phyloP scores from a whole-genome alignment of 2,797 vertebrate species.

The Sphaeramia orbicularis region DNA sequence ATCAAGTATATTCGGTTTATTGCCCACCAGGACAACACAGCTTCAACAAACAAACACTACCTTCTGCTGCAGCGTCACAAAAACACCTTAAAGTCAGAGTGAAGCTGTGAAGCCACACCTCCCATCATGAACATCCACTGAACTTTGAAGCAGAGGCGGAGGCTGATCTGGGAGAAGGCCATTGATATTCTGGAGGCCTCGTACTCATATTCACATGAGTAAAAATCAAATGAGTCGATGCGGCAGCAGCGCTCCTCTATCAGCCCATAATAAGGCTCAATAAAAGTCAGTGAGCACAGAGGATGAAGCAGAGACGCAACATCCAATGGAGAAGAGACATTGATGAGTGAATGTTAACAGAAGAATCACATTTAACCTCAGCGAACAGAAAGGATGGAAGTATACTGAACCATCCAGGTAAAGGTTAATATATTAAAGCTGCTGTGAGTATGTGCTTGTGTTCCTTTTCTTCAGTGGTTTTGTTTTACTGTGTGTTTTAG shows the following conservation, averaged over 20 bases:
- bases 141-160: conserved; percentile 50
- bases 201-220: conserved; percentile 64
- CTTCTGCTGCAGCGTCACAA: conserved; percentile 1
- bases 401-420: no score
- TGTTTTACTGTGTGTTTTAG: no score
- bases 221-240: conserved; percentile 68
- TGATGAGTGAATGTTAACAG: conserved; percentile 16
- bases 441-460: no score
- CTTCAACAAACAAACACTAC: neutral
- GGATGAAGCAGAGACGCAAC: conserved; percentile 16
- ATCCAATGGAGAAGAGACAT: conserved; percentile 6
- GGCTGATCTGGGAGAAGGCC: conserved; percentile 54
- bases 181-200: conserved; percentile 73
- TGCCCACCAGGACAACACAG: no score
- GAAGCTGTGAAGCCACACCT: conserved; percentile 17
- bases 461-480: no score
- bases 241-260: conserved; percentile 40
- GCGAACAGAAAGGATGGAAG: no score
- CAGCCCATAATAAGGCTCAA: conserved; percentile 50
- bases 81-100: neutral
- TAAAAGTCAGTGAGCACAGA: conserved; percentile 38
- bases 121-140: conserved; percentile 23
- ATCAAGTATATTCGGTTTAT: no score
- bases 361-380: neutral
- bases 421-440: no score